Base-by-base conservation (phyloP, 2,888 invertebrate genomes). In the Drosophila borborema region DNA sequence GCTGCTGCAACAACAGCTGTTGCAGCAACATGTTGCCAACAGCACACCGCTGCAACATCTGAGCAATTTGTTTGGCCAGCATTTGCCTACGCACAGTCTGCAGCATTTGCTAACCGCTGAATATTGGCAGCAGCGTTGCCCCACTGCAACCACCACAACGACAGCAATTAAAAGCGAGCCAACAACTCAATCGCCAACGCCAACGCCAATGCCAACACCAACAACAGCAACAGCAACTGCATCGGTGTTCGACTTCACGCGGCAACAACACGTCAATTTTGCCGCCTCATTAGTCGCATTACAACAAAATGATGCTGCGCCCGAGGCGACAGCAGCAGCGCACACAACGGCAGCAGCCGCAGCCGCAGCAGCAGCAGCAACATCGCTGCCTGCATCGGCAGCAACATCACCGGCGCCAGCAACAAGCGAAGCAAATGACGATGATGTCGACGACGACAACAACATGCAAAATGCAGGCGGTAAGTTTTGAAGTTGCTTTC, bases 41-140 rank as follows among this genome's bases (percentile, higher is more conserved):
- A 88, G 77, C 20, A 84, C 92, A 20, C 92, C 92, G 2, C 74
- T 92, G 82, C 92, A 92, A 77, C 92, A 92, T 72, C 84, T 92
- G 51, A 92, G 89, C 83, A 92, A 92, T 86, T 76, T 92, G 63
- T 92, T 92, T 75, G 91, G 92, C 41, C 88, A 92, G 56, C 86
- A 87, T 74, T 80, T 82, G 77, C 89, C 87, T 70, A 86, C 84
- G 63, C 74, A 80, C 70, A 87, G 86, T 56, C 72, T 91, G 76
- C 92, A 91, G 66, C 90, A 91, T 82, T 82, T 91, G 72, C 82
- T 90, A 67, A 88, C 90, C 28, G 86, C 88, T 60, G 87, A 89
- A 65, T 89, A 86, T 40, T 89, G 87, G 85, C 85, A 85, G n/a
- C 84, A 83, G 43, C 88, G 78, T 23, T 61, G 63, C 61, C 56